phyloP scores from a whole-genome alignment of 1,140 invertebrate genomes.

The Laupala kohalensis region DNA sequence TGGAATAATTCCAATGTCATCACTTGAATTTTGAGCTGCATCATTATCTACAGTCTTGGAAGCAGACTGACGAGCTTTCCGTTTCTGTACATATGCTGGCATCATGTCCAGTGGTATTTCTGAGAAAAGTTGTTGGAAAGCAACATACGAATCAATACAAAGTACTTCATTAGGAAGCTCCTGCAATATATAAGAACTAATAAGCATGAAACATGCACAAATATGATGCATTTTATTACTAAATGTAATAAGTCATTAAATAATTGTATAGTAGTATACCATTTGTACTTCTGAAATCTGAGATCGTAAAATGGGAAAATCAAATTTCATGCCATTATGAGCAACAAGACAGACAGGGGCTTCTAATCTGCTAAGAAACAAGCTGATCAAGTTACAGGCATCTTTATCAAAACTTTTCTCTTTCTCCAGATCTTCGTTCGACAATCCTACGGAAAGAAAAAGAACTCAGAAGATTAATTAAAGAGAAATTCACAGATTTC shows the following conservation, averaged over 20 bases:
- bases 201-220: no score
- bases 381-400: background rate
- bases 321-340: background rate
- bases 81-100: background rate
- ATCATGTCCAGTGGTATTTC: background rate
- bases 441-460: no score
- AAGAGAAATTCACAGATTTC: background rate
- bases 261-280: no score
- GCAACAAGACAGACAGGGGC: background rate
- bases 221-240: no score
- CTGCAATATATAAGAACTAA: background rate
- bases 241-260: no score
- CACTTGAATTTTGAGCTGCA: background rate
- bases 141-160: background rate
- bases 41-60: background rate
- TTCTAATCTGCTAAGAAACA: background rate
- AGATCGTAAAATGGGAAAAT: background rate
- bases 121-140: background rate
- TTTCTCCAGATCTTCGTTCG: constrained; percentile 17
- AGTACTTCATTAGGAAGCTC: background rate
- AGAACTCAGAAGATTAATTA: no score
- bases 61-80: background rate
- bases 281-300: background rate
- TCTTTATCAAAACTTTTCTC: background rate
- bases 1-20: background rate